These are phyloP conservation scores for Astreopora myriophthalma DNA, from an alignment of 64 coral and sea anemone genomes.

Conservation along the genomic window DNA sequence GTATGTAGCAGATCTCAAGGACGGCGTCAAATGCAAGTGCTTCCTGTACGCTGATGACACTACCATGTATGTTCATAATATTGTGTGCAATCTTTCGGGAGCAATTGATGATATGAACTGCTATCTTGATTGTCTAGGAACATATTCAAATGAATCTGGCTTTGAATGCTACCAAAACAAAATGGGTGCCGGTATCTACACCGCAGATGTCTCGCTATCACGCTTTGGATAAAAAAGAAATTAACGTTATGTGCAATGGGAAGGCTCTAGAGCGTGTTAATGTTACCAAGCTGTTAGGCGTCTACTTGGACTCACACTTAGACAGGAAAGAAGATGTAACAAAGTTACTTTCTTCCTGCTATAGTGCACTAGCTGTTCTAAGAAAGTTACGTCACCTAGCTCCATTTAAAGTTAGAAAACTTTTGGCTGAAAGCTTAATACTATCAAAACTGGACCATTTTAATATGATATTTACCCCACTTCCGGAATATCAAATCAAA, in stretches of 20 bases:
- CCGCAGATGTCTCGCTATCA: background rate
- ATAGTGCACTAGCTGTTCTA: background rate
- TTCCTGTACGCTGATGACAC: conserved; percentile 8
- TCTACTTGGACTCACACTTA: conserved; percentile 13
- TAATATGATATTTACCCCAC: background rate
- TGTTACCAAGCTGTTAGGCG: conserved; percentile 39
- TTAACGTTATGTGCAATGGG: too few relatives aligned
- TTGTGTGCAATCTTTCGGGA: background rate
- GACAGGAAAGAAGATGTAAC: background rate
- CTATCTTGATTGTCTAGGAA: background rate
- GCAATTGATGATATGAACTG: background rate
- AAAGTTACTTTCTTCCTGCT: background rate
- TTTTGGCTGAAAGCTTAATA: background rate
- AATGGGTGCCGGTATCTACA: background rate
- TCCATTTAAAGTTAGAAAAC: conserved; percentile 21
- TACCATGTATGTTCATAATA: background rate
- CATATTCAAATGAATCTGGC: background rate
- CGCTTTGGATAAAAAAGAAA: background rate
- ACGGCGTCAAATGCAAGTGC: background rate
- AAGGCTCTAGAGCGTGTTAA: background rate
- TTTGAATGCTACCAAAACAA: background rate
- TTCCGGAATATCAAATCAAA: too few relatives aligned
- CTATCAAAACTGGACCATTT: conserved; percentile 22
- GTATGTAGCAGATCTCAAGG: conserved; percentile 10
- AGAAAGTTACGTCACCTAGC: conserved; percentile 35